phyloP scores from a whole-genome alignment of 2,113 vertebrate genomes.

The Salvelinus sp. region DNA sequence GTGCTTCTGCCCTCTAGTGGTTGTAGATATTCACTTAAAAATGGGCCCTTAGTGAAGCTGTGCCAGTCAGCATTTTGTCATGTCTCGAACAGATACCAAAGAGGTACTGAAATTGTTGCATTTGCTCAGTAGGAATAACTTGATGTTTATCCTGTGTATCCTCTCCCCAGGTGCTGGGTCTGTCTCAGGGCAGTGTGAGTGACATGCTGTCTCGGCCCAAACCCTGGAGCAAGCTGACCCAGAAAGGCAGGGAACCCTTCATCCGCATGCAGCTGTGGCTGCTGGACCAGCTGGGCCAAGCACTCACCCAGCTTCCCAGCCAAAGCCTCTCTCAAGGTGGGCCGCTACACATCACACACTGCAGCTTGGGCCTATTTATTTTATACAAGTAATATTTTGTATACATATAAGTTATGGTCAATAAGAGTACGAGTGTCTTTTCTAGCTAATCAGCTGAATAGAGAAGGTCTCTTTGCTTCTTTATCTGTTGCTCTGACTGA shows the following conservation, averaged over 20 bases:
- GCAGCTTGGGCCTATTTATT: neutral
- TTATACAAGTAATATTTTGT: neutral
- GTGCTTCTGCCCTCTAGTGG: slow-evolving; percentile 68
- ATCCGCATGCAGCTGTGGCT: slow-evolving; percentile 99
- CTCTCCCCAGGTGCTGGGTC: slow-evolving; percentile 84
- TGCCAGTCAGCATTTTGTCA: no score
- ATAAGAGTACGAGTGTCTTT: no score
- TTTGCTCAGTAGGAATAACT: no score
- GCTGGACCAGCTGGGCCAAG: slow-evolving; percentile 89
- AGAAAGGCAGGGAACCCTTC: slow-evolving; percentile 97
- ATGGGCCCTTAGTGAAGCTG: neutral
- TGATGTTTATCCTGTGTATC: neutral
- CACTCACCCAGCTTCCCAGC: slow-evolving; percentile 76
- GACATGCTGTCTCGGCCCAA: slow-evolving; percentile 98
- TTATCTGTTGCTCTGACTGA: neutral
- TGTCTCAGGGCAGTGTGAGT: slow-evolving; percentile 97
- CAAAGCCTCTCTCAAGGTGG: slow-evolving; percentile 80
- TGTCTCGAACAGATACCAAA: no score
- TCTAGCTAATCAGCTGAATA: no score
- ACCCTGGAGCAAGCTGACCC: slow-evolving; percentile 97
- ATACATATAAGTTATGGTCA: neutral
- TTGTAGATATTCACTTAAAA: slow-evolving; percentile 10
- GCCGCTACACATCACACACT: slow-evolving; percentile 26
- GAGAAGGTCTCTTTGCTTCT: neutral
- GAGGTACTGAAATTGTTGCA: no score